Percentiles rank a stretch among this genome's conserved stretches.
phyloP scores from a whole-genome alignment of 1,140 invertebrate genomes.

The Bathynomus jamesi region DNA sequence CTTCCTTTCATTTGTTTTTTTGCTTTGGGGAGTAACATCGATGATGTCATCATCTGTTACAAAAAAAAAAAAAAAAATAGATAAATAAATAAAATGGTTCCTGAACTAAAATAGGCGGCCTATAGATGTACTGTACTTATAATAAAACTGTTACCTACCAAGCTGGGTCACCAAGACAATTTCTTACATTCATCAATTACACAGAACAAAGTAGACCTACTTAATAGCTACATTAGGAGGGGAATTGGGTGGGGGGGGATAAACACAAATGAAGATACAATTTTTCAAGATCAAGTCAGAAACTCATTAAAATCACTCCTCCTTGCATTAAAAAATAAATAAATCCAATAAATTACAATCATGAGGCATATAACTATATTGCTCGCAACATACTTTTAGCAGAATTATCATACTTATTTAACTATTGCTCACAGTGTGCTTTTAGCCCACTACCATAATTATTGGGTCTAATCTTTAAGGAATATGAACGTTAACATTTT shows the following conservation, averaged over 20 bases:
- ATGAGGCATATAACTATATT: no score
- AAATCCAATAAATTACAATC: no score
- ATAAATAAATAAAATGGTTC: neutral
- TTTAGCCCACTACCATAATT: no score
- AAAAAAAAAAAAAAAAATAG: neutral
- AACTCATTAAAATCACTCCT: neutral
- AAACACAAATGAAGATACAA: neutral
- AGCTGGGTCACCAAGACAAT: no score
- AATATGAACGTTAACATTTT: no score
- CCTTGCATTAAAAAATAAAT: no score
- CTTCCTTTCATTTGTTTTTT: neutral
- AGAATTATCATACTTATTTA: no score
- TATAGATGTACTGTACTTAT: neutral
- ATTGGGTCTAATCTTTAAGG: no score
- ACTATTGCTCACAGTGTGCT: no score
- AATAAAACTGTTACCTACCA: neutral
- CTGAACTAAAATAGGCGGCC: neutral
- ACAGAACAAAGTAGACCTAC: neutral
- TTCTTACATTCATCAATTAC: neutral
- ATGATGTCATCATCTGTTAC: neutral
- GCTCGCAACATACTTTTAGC: no score
- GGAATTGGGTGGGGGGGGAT: neutral
- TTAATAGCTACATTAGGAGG: neutral
- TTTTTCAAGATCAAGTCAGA: neutral
- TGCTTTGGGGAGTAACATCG: neutral